Base-by-base conservation (phyloP, 2,888 invertebrate genomes). In the Trissonchulus latispiculum region DNA sequence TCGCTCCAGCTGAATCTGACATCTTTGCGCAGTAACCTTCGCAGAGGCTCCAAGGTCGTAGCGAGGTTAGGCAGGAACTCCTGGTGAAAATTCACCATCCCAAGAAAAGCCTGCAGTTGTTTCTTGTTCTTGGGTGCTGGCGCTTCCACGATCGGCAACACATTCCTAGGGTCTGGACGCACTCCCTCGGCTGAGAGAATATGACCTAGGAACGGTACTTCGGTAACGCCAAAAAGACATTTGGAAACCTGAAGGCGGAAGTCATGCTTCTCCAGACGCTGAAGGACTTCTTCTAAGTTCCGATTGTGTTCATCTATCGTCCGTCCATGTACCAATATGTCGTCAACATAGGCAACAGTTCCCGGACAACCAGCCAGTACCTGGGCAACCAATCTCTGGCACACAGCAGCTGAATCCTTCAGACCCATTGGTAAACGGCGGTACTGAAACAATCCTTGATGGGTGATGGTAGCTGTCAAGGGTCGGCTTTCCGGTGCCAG, bases 261-360 rank as follows among this genome's bases (percentile, higher is more conserved):
- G n/a, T n/a, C n/a, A n/a, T n/a, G n/a, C n/a, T n/a, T n/a, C n/a
- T n/a, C n/a, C n/a, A n/a, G n/a, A n/a, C n/a, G n/a, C n/a, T n/a
- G n/a, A n/a, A n/a, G n/a, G n/a, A n/a, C n/a, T n/a, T n/a, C n/a
- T n/a, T n/a, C 80, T 77, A 73, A 77, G 80, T 71, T 80, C 77
- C 33, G 74, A 75, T 2, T 79, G 62, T 61, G 62, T 2, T 18
- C 18, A 3, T 61, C 2, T 2, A 2, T 2, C 29, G 33, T 68
- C 68, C 32, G 1, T 68, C 68, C 68, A 35, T 29, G 33, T 3
- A 68, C 23, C 29, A 68, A 2, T 31, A 68, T 68, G 36, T 68
- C 68, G 68, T 68, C 68, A 28, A 2, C 2, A 23, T 68, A 68
- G 68, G 33, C 32, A 32, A 68, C 23, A 28, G 3, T 8, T n/a